phyloP scores from a whole-genome alignment of 1,140 invertebrate species.

The Euura lappo region DNA sequence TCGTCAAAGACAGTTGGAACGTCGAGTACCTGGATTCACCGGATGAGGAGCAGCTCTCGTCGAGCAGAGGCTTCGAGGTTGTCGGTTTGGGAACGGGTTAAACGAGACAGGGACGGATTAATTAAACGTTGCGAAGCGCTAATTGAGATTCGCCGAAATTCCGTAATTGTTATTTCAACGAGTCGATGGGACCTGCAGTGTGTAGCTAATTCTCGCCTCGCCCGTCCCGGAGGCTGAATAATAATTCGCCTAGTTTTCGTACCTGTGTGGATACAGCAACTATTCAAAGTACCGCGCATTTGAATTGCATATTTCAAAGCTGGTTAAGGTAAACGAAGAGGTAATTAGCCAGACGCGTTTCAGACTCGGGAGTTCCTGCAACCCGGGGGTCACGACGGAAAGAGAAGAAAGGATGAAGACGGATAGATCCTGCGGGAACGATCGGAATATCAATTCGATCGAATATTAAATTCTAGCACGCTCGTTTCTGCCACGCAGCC shows the following conservation, averaged over 20 bases:
- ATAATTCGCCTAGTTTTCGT: background rate
- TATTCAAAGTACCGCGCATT: background rate
- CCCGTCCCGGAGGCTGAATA: no score
- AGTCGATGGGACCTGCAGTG: background rate
- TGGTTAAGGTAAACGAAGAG: slow-evolving; percentile 5
- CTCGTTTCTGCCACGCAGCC: background rate
- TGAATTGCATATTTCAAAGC: slow-evolving; percentile 1
- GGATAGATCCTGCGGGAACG: background rate
- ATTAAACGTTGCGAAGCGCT: background rate
- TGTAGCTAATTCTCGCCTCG: background rate
- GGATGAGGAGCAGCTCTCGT: no score
- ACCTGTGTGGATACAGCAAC: background rate
- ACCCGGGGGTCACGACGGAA: background rate
- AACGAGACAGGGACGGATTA: no score
- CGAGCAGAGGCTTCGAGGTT: no score
- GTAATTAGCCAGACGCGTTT: background rate
- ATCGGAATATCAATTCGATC: background rate
- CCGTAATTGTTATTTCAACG: background rate
- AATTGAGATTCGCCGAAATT: background rate
- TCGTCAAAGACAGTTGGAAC: no score
- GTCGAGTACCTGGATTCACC: no score
- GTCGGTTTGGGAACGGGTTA: no score
- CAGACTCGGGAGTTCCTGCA: background rate
- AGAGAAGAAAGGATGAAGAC: background rate
- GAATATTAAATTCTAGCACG: slow-evolving; percentile 3